phyloP scores from a whole-genome alignment of 2,113 vertebrate genomes.

The Mormyrus iriodes region DNA sequence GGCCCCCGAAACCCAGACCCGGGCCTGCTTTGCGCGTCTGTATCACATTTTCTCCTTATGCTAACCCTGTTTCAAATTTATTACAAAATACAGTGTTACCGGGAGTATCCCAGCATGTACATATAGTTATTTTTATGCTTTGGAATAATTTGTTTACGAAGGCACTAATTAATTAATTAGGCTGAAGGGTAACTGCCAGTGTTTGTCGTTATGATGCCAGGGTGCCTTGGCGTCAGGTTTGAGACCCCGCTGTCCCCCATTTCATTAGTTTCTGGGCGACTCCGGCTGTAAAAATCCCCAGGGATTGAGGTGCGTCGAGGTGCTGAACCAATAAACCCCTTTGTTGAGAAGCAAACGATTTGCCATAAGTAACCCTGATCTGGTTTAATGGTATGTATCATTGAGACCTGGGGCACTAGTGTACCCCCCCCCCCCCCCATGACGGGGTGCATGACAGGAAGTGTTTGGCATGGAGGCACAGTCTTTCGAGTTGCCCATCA shows the following conservation, averaged over 20 bases:
- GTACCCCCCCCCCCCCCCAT: slow-evolving; percentile 35
- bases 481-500: neutral
- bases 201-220: neutral
- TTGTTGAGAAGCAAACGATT: slow-evolving; percentile 55
- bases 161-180: slow-evolving; percentile 39
- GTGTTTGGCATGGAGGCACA: neutral
- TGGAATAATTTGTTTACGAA: neutral
- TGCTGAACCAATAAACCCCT: slow-evolving; percentile 44
- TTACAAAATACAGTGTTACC: neutral
- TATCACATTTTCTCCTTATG: neutral
- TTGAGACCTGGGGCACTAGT: slow-evolving; percentile 45
- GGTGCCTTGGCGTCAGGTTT: neutral
- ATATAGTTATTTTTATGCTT: neutral
- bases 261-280: slow-evolving; percentile 43
- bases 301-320: neutral
- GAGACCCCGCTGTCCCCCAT: neutral
- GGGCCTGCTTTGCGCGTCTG: neutral
- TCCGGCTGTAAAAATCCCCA: slow-evolving; percentile 47
- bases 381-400: slow-evolving; percentile 61
- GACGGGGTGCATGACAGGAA: neutral
- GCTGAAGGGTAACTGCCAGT: slow-evolving; percentile 39
- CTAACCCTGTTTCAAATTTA: neutral
- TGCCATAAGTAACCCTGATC: slow-evolving; percentile 68
- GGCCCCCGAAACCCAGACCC: neutral
- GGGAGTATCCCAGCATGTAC: neutral